Percentiles rank a stretch among this genome's conserved stretches.
These are phyloP conservation scores for Ichneumoninae sp. DNA, from an alignment of 2,888 invertebrate species.

Conservation along the genomic window DNA sequence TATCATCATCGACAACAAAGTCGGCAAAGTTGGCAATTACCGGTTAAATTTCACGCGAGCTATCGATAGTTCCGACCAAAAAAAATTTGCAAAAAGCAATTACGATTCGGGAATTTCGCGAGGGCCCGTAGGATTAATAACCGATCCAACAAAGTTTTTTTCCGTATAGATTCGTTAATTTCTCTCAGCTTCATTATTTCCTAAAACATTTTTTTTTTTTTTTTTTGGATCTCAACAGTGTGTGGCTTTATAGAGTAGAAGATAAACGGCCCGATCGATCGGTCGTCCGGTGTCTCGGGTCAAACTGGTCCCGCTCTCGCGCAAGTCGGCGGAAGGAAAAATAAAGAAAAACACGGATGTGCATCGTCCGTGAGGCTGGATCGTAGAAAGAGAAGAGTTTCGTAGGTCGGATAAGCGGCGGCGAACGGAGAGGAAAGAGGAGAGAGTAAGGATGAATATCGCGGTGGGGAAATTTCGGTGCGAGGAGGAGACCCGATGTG, in stretches of 20 bases:
- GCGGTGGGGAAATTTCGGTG: slow-evolving; percentile 39
- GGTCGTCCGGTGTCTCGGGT: slow-evolving; percentile 47
- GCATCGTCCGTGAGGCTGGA: slow-evolving; percentile 14
- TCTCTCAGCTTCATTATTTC: slow-evolving; percentile 7
- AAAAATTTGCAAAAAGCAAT: too few species aligned
- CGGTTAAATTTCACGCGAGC: too few species aligned
- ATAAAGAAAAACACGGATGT: slow-evolving; percentile 30
- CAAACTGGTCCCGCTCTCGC: slow-evolving; percentile 41
- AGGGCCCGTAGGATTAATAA: neutral
- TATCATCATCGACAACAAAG: too few species aligned
- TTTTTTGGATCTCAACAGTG: neutral
- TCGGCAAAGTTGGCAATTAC: too few species aligned
- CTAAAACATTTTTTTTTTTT: neutral
- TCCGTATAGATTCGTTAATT: neutral
- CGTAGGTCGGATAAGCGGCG: slow-evolving; percentile 34
- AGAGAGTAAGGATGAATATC: slow-evolving; percentile 24
- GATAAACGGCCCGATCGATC: slow-evolving; percentile 55
- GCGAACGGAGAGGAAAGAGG: slow-evolving; percentile 29
- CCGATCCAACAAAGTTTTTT: neutral
- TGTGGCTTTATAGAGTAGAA: slow-evolving; percentile 21
- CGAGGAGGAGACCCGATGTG: slow-evolving; percentile 45
- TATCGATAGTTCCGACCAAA: too few species aligned
- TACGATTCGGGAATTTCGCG: neutral
- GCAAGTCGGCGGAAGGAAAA: slow-evolving; percentile 41
- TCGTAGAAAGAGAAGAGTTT: slow-evolving; percentile 41